phyloP scores from a whole-genome alignment of 2,113 vertebrate species.

The Pelusios castaneus region DNA sequence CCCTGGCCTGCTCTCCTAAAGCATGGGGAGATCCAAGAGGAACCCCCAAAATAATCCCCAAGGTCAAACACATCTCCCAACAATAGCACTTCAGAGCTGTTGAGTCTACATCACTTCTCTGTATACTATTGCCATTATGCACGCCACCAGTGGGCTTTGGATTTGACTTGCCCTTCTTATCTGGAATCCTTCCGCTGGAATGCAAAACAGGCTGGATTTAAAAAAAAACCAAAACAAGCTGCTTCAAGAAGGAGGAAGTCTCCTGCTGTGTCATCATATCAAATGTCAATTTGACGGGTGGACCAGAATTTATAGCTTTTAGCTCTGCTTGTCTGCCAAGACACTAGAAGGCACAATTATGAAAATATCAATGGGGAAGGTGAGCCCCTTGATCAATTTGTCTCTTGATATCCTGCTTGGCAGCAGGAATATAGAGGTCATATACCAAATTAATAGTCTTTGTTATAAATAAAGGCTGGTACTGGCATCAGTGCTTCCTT shows the following conservation, averaged over 20 bases:
- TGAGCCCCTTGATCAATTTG: not conserved
- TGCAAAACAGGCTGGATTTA: not conserved
- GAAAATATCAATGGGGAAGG: not conserved
- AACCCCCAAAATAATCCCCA: not conserved
- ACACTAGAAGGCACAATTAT: accelerated
- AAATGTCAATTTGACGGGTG: not conserved
- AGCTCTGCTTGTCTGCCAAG: accelerated
- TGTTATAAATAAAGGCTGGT: not conserved
- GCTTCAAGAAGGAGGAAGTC: not conserved
- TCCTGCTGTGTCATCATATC: not conserved
- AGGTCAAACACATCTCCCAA: not conserved
- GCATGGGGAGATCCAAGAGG: not conserved
- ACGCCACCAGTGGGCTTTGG: too few relatives aligned
- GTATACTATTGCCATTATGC: not conserved
- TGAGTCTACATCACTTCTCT: not conserved
- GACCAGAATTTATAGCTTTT: not conserved
- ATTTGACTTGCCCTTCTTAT: not conserved
- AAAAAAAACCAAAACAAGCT: not conserved
- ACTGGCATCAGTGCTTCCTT: accelerated
- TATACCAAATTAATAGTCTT: not conserved
- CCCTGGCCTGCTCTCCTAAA: not conserved
- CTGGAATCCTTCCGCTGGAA: not conserved
- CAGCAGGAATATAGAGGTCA: not conserved
- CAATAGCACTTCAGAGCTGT: not conserved
- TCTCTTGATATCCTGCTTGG: not conserved